Evolutionary conservation across 2,113 vertebrate genomes (phyloP).

Genomic region (Buteo buteo): DNA sequence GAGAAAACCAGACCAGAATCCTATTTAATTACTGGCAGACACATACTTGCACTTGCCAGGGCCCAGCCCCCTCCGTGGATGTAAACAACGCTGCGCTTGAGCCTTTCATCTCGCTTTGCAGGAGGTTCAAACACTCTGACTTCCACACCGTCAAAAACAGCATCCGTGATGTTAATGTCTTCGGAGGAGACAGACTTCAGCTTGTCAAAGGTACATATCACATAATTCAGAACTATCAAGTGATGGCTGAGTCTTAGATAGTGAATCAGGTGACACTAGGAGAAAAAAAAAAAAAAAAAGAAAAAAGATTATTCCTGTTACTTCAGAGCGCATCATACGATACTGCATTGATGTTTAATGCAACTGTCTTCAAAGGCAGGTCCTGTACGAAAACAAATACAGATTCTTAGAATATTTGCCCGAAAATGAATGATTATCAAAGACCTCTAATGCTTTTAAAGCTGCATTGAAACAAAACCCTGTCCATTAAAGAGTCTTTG

Average conservation of each 20-base stretch:
- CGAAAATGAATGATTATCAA: not conserved
- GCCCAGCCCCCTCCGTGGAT: conserved; percentile 97
- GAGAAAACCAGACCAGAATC: not conserved
- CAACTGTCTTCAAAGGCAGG: not conserved
- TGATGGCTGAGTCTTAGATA: conserved; percentile 83
- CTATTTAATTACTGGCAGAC: not conserved
- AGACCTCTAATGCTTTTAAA: not conserved
- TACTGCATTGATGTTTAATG: not conserved
- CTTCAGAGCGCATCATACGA: fast-evolving
- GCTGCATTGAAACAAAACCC: not conserved
- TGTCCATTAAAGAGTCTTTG: not conserved
- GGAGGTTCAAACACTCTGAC: conserved; percentile 84
- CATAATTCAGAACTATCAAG: conserved; percentile 77
- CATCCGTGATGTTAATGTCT: conserved; percentile 78
- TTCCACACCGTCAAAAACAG: conserved; percentile 81
- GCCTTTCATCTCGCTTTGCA: conserved; percentile 45
- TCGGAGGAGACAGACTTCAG: conserved; percentile 73
- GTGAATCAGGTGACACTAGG: conserved; percentile 84
- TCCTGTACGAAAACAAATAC: not conserved
- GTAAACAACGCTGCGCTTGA: conserved; percentile 84
- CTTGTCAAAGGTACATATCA: conserved; percentile 81
- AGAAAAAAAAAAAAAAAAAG: not conserved
- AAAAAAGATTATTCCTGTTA: not conserved
- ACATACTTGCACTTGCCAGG: conserved; percentile 87
- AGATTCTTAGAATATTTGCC: not conserved